These are phyloP conservation scores for Eudyptes chrysolophus DNA, from an alignment of 2,113 vertebrate species.

Conservation along the genomic window DNA sequence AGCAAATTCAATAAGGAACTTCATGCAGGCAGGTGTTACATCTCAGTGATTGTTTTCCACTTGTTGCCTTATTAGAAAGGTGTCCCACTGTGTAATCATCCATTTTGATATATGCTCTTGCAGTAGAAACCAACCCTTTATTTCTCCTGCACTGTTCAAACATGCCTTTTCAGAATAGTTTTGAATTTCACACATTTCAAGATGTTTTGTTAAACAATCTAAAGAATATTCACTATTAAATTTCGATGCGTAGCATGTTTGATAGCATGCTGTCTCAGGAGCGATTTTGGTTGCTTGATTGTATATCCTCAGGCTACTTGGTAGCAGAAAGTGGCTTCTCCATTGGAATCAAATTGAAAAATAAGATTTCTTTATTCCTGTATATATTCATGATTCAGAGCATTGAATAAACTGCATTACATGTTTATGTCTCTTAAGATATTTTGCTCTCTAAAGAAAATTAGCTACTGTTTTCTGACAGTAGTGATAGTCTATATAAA, in stretches of 20 bases:
- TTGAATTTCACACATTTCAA: not conserved
- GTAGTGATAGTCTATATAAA: not conserved
- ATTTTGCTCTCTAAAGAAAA: not conserved
- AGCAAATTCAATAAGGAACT: not conserved
- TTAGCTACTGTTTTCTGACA: not conserved
- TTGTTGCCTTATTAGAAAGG: not conserved
- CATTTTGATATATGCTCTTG: not conserved
- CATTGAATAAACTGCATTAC: not conserved
- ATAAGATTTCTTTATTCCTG: not conserved
- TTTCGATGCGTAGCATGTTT: not conserved
- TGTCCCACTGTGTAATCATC: not conserved
- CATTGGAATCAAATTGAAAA: not conserved
- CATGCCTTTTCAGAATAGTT: not conserved
- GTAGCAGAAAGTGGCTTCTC: not conserved
- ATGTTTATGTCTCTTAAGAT: not conserved
- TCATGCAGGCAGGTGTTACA: not conserved
- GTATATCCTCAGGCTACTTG: not conserved
- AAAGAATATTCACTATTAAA: not conserved
- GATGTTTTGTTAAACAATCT: not conserved
- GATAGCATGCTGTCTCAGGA: not conserved
- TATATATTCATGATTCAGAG: not conserved
- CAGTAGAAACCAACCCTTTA: not conserved
- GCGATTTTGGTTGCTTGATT: not conserved
- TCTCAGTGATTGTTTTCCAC: not conserved
- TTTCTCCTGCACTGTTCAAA: not conserved